phyloP scores from a whole-genome alignment of 2,888 invertebrate genomes.

The Eurois occulta region DNA sequence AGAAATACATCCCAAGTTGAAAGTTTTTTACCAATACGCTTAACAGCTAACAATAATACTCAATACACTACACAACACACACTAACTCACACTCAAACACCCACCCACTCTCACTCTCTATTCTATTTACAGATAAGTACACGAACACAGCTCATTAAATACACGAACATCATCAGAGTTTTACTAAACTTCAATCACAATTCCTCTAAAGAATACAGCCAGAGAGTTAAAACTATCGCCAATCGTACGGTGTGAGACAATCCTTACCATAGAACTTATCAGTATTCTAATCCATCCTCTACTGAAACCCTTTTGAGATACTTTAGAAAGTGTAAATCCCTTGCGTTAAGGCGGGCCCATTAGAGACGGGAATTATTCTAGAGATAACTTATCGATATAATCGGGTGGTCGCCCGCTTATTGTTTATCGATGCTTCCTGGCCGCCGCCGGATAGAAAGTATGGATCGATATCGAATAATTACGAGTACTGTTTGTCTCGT shows the following conservation, averaged over 20 bases:
- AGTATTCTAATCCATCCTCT: constrained; percentile 86
- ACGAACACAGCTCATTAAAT: no score
- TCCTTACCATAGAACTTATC: constrained; percentile 74
- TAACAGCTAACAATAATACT: no score
- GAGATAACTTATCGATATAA: constrained; percentile 86
- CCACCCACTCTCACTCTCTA: no score
- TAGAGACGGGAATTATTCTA: constrained; percentile 86
- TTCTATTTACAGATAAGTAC: no score
- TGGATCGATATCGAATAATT: constrained; percentile 87
- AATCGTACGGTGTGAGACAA: constrained; percentile 51
- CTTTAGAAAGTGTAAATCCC: constrained; percentile 90
- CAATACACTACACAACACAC: no score
- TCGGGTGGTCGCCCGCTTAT: constrained; percentile 86
- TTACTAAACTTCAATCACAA: background rate
- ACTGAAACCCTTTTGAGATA: constrained; percentile 81
- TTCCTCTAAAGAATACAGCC: background rate
- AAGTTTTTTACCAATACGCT: no score
- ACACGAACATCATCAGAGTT: no score
- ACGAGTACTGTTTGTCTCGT: constrained; percentile 82
- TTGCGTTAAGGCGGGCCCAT: constrained; percentile 85
- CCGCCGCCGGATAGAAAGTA: constrained; percentile 79
- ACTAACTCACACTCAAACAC: no score
- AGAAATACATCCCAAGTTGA: no score
- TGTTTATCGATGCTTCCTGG: constrained; percentile 87
- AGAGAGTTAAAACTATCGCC: background rate